phyloP scores from a whole-genome alignment of 2,113 vertebrate genomes.

The Oriolus oriolus region DNA sequence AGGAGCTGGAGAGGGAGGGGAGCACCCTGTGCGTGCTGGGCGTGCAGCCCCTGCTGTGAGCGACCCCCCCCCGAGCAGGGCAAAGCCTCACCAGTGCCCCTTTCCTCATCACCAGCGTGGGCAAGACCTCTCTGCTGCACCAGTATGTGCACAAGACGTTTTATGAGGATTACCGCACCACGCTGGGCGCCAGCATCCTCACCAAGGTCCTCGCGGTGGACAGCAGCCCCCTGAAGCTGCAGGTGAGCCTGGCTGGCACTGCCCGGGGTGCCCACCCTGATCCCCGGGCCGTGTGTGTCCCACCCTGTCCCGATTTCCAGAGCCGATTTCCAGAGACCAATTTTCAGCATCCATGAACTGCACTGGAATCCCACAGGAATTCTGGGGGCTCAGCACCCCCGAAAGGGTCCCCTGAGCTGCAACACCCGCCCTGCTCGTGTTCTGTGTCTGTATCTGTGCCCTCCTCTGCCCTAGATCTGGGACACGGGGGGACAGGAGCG shows the following conservation, averaged over 20 bases:
- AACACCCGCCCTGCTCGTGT: fast-evolving
- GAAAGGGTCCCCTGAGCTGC: background rate
- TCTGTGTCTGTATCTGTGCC: background rate
- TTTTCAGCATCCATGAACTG: background rate
- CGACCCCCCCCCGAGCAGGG: fast-evolving
- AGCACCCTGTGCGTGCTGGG: background rate
- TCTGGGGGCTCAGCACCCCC: background rate
- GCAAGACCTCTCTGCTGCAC: constrained; percentile 82
- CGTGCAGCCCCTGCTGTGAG: fast-evolving
- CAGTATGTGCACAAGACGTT: constrained; percentile 79
- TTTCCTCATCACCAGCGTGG: constrained; percentile 58
- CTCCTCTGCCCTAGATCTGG: constrained; percentile 73
- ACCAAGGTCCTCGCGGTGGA: constrained; percentile 71
- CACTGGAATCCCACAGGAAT: background rate
- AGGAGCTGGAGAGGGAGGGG: background rate
- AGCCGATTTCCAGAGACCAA: too few relatives aligned
- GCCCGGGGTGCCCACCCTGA: fast-evolving
- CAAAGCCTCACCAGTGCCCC: background rate
- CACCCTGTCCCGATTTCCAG: too few relatives aligned
- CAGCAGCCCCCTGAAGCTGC: constrained; percentile 71
- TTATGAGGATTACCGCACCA: constrained; percentile 77
- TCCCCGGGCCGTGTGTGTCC: fast-evolving
- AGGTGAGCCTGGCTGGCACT: constrained; percentile 54
- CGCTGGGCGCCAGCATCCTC: constrained; percentile 79
- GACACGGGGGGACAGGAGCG: constrained; percentile 81